Evolutionary conservation across 1,140 invertebrate genomes (phyloP).

Genomic region (Drosophila tsacasi): DNA sequence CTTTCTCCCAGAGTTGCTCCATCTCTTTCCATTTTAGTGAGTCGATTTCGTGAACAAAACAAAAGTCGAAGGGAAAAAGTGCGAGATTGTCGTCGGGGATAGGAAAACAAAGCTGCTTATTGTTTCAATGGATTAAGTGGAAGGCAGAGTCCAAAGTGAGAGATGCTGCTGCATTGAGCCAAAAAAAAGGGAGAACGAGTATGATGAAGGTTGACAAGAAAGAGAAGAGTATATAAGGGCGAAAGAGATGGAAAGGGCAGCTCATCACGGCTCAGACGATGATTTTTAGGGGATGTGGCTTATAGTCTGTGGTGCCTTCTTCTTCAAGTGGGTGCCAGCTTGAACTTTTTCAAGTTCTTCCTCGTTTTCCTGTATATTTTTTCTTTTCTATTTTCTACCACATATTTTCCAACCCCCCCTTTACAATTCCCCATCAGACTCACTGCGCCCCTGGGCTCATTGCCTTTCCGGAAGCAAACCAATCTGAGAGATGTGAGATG

Average conservation of each 20-base stretch:
- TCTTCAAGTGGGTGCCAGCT: conserved; percentile 59
- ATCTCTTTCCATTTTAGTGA: conserved; percentile 25
- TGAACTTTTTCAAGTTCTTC: conserved; percentile 42
- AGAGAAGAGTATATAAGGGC: not conserved
- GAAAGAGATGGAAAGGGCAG: not conserved
- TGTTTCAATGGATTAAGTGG: conserved; percentile 66
- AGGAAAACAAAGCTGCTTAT: conserved; percentile 65
- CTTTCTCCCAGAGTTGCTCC: not conserved
- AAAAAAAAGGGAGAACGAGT: not conserved
- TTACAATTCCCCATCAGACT: not conserved
- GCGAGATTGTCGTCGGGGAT: conserved; percentile 45
- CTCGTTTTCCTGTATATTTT: not conserved
- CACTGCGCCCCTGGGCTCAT: not conserved
- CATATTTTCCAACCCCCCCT: not conserved
- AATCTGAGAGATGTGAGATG: conserved; percentile 29
- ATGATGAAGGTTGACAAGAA: not conserved
- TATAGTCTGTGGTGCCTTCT: conserved; percentile 42
- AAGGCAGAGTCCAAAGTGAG: conserved; percentile 30
- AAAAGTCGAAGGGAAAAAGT: conserved; percentile 45
- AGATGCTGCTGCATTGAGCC: conserved; percentile 26
- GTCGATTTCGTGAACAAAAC: conserved; percentile 32
- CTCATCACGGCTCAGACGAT: conserved; percentile 32
- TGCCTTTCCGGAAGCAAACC: conserved; percentile 34
- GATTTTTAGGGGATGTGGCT: conserved; percentile 33
- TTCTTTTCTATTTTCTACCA: not conserved